phyloP scores from a whole-genome alignment of 1,140 invertebrate genomes.

The Zaprionus ghesquierei region DNA sequence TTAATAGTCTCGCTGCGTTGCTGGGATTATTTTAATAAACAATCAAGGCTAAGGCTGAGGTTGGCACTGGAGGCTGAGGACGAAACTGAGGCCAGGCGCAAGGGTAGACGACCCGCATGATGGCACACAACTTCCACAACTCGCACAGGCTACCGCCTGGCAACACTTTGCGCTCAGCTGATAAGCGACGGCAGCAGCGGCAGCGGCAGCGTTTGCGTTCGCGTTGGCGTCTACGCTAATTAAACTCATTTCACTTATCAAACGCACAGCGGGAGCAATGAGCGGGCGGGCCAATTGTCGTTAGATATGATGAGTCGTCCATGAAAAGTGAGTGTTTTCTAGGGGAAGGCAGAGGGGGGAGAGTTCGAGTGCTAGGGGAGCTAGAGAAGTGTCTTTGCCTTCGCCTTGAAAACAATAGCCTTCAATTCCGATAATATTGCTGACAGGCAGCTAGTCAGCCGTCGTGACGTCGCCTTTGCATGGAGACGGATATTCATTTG shows the following conservation, averaged over 20 bases:
- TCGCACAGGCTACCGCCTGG: conserved; percentile 19
- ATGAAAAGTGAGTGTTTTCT: neutral
- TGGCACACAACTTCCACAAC: neutral
- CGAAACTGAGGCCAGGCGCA: neutral
- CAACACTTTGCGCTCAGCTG: conserved; percentile 48
- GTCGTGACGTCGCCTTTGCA: neutral
- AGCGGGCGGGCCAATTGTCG: conserved; percentile 43
- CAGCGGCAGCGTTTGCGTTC: conserved; percentile 9
- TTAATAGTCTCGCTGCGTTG: conserved; percentile 19
- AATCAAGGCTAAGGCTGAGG: conserved; percentile 13
- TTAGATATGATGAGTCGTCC: conserved; percentile 35
- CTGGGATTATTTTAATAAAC: conserved; percentile 26
- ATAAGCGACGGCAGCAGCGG: conserved; percentile 35
- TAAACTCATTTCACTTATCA: conserved; percentile 73
- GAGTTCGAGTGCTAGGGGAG: neutral
- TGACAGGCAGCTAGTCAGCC: neutral
- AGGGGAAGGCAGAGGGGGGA: neutral
- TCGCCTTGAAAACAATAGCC: conserved; percentile 33
- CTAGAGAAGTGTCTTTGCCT: conserved; percentile 15
- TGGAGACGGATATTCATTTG: conserved; percentile 4
- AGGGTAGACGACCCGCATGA: conserved; percentile 18
- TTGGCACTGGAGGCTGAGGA: neutral
- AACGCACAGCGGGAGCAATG: conserved; percentile 52
- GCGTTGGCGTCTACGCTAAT: conserved; percentile 57
- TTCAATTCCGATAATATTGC: conserved; percentile 29